These are phyloP conservation scores for Prunella strophiata DNA, from an alignment of 2,797 vertebrate species.

Conservation along the genomic window DNA sequence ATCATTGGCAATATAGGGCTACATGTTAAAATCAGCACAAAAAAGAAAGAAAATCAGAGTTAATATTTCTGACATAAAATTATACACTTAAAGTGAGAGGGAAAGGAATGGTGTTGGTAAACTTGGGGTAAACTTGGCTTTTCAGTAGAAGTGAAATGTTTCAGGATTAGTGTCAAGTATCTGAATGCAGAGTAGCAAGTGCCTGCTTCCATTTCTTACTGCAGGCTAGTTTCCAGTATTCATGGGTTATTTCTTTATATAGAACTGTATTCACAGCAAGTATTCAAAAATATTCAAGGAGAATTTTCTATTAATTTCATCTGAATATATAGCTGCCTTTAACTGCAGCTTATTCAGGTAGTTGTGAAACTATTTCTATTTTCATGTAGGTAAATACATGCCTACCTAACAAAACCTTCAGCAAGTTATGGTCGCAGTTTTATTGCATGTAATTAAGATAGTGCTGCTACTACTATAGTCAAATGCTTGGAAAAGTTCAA, in stretches of 20 bases:
- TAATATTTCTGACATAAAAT: background rate
- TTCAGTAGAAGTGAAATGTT: background rate
- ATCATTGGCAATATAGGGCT: background rate
- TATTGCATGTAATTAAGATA: background rate
- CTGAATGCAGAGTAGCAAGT: background rate
- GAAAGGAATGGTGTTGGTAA: background rate
- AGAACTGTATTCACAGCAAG: background rate
- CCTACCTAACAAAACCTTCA: background rate
- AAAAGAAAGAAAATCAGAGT: background rate
- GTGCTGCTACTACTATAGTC: background rate
- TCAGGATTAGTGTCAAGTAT: background rate
- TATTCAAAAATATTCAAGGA: background rate
- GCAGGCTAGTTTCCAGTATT: background rate
- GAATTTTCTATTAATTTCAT: background rate
- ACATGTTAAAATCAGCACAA: background rate
- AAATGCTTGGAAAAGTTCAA: background rate
- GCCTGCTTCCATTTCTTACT: background rate
- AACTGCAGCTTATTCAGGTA: background rate
- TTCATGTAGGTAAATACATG: background rate
- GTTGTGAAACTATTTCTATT: slow-evolving; percentile 11
- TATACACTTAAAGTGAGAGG: background rate
- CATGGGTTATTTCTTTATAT: background rate
- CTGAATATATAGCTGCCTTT: background rate
- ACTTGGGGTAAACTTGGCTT: background rate
- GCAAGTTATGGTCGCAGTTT: background rate